Percentiles rank a stretch among this genome's conserved stretches.
Evolutionary conservation across 2,888 invertebrate species (phyloP).

Genomic region (Lasioglossum morio): DNA sequence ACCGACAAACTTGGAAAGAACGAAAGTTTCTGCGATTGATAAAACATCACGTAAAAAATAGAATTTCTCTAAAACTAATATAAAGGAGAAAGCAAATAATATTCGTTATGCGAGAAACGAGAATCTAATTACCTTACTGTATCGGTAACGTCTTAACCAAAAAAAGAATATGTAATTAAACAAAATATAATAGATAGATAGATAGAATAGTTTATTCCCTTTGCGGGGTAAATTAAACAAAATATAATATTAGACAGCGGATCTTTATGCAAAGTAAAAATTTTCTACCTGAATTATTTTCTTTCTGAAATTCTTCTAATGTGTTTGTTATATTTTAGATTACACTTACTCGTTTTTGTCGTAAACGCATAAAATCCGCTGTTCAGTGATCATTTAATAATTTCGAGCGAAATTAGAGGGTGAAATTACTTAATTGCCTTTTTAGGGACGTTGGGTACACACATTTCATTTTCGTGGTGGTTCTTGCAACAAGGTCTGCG

Average conservation of each 20-base stretch:
- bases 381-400: neutral
- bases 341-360: no score
- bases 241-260: no score
- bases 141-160: neutral
- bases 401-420: neutral
- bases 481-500: slow-evolving; percentile 75
- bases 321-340: no score
- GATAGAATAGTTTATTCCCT: no score
- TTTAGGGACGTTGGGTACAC: slow-evolving; percentile 71
- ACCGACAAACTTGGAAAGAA: neutral
- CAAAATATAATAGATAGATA: no score
- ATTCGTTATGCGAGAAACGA: neutral
- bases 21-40: neutral
- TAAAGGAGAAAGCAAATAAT: neutral
- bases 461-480: slow-evolving; percentile 70
- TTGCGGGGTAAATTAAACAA: no score
- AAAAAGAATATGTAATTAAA: neutral
- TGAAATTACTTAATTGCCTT: slow-evolving; percentile 74
- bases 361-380: no score
- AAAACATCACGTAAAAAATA: neutral
- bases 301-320: no score
- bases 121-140: neutral
- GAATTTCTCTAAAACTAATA: neutral
- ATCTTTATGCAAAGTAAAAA: no score
- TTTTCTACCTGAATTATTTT: no score